Base-by-base conservation (phyloP, 2,113 vertebrate species). In the Nycticryphes semicollaris region DNA sequence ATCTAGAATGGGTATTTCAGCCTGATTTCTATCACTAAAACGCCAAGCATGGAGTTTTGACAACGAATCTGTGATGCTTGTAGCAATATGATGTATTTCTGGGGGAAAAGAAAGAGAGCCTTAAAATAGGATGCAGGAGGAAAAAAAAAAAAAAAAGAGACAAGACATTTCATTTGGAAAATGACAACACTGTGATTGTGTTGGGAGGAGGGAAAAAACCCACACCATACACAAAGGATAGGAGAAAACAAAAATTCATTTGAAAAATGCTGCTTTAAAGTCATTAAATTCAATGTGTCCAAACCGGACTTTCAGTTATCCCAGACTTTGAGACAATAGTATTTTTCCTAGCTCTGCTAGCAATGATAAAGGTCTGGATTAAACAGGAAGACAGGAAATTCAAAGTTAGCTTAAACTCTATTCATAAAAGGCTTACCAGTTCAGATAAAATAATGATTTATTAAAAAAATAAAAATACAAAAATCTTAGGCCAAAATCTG, bases 371-470 rank as follows among this genome's bases (percentile, higher is more conserved):
- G 86, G 80, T 87, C 95, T 94, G 95, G 69, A 94, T 97, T 96
- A 96, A 97, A 97, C 95, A 97, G 96, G 95, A 97, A 96, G 96
- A 92, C 96, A 97, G 96, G 95, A 97, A 96, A 96, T 92, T 93
- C 94, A 91, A 96, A 96, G 94, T 96, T 95, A 96, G 64, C 92
- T 95, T 89, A 81, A 87, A 89, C 86, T 84, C 93, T 94, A 94
- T 96, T 97, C 96, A 95, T 84, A 84, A 93, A 75, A 93, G 50
- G 84, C 89, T 94, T 94, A 87, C 56, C 74, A 81, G 53, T 69
- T 93, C 89, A 94, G 93, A 96, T 92, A 95, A 95, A 94, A 89
- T 84, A 94, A 78, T 9, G 56, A 89, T 89, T 66, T 2, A 23
- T 30, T 54, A 30, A 54, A 53, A 70, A 79, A 41, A 22, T 28